Base-by-base conservation (phyloP, 2,888 invertebrate species). In the Yponomeuta cagnagella region DNA sequence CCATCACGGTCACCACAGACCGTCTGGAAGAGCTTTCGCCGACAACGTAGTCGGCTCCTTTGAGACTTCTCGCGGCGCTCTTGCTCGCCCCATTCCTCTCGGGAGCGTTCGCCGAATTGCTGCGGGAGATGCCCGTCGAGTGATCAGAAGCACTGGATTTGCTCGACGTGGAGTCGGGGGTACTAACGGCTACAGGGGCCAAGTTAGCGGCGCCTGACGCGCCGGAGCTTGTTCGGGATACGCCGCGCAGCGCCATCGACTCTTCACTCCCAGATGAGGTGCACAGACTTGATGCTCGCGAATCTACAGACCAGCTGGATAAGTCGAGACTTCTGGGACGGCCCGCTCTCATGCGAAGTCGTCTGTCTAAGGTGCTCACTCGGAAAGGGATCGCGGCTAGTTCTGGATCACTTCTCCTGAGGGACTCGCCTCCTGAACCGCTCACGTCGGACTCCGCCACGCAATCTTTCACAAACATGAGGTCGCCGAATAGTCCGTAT, bases 241-340 rank as follows among this genome's bases (percentile, higher is more conserved):
- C 94, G 71, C 95, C 95, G 2, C 96, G 93, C 23, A 96, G 86
- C 2, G 95, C 96, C 93, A 96, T 94, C 74, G 96, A 96, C 78
- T 97, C 97, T 79, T 97, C 97, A 74, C 96, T 96, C n/a, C 97
- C 96, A 0, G 97, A 96, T 0, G 96, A 97, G 0, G 96, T 96
- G 80, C 96, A 96, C 10, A 96, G 82, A 72, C 96, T 96, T 31
- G 96, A 96, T 0, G 96, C 96, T 73, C 96, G 94, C 0, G 97
- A 97, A 82, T 97, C 97, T 1, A 97, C 96, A 0, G 96, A 97
- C 97, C 97, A 97, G 84, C 96, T 97, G 2, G 97, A 96, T 0
- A 97, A 87, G 84, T 97, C 97, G 58, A 97, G 86, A 0, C 96
- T 96, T 58, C 97, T 88, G 0, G 97, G 97, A 23, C 97, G 90